These are phyloP conservation scores for Thymelicus acteon DNA, from an alignment of 2,888 invertebrate genomes.

Conservation along the genomic window DNA sequence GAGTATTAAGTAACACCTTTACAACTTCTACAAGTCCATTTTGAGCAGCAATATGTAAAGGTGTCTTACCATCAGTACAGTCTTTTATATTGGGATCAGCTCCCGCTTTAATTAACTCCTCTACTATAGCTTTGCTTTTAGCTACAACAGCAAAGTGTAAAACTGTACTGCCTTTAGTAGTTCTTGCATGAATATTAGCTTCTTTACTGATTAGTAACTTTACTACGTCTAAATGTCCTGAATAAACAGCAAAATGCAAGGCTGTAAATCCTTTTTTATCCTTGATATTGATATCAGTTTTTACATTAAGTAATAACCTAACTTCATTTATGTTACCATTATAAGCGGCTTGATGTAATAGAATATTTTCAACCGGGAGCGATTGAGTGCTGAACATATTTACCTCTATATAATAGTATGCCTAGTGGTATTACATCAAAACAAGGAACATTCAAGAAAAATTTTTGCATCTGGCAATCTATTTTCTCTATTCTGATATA, in stretches of 20 bases:
- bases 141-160: slow-evolving; percentile 13
- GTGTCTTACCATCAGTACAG: slow-evolving; percentile 13
- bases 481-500: slow-evolving; percentile 12
- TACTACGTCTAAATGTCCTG: slow-evolving; percentile 13
- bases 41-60: slow-evolving; percentile 13
- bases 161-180: slow-evolving; percentile 13
- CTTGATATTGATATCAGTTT: slow-evolving; percentile 13
- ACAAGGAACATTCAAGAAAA: slow-evolving; percentile 13
- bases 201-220: slow-evolving; percentile 13
- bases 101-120: slow-evolving; percentile 13
- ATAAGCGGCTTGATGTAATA: slow-evolving; percentile 13
- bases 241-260: slow-evolving; percentile 13
- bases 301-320: slow-evolving; percentile 13
- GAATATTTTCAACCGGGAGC: slow-evolving; percentile 13
- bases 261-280: slow-evolving; percentile 13
- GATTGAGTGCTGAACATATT: slow-evolving; percentile 13
- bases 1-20: slow-evolving; percentile 13
- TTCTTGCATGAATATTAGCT: slow-evolving; percentile 13
- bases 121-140: slow-evolving; percentile 13
- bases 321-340: slow-evolving; percentile 13
- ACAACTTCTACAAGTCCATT: slow-evolving; percentile 13
- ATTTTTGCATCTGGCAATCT: slow-evolving; percentile 13
- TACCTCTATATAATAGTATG: slow-evolving; percentile 13
- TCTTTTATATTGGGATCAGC: slow-evolving; percentile 13
- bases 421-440: slow-evolving; percentile 12